phyloP scores from a whole-genome alignment of 2,797 vertebrate genomes.

The Oreochromis mossambicus region DNA sequence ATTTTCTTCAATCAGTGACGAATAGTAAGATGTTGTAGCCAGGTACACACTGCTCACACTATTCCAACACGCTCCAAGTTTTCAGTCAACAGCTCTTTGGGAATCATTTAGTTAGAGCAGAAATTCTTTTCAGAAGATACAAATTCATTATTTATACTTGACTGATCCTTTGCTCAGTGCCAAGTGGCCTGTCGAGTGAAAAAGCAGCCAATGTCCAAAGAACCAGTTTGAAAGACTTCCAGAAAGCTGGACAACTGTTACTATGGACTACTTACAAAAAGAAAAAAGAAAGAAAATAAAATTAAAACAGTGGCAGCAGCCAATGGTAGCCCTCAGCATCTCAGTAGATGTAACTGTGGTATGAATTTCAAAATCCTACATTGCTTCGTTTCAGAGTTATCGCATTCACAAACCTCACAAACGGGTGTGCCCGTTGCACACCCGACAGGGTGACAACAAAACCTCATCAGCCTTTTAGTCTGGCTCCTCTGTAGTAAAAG shows the following conservation, averaged over 20 bases:
- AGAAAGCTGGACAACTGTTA: not conserved
- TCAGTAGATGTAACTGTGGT: not conserved
- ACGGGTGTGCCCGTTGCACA: not conserved
- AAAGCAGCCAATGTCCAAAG: not conserved
- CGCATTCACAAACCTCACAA: not conserved
- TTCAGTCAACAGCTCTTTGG: not conserved
- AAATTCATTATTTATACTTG: not conserved
- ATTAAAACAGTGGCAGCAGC: not conserved
- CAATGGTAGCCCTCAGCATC: not conserved
- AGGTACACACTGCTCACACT: not conserved
- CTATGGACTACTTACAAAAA: fast-evolving
- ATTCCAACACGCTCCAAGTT: not conserved
- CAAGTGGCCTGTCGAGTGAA: not conserved
- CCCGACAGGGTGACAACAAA: not conserved
- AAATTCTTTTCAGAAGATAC: not conserved
- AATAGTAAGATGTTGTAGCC: fast-evolving
- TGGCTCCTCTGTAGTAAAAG: not conserved
- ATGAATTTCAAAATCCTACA: not conserved
- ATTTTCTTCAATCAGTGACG: fast-evolving
- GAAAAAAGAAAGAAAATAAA: not conserved
- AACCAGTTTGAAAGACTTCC: not conserved
- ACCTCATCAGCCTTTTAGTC: not conserved
- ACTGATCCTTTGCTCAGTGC: not conserved
- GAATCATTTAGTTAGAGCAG: not conserved
- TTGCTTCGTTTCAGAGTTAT: not conserved